Base-by-base conservation (phyloP, 2,888 invertebrate species). In the Parnassius glacialis region DNA sequence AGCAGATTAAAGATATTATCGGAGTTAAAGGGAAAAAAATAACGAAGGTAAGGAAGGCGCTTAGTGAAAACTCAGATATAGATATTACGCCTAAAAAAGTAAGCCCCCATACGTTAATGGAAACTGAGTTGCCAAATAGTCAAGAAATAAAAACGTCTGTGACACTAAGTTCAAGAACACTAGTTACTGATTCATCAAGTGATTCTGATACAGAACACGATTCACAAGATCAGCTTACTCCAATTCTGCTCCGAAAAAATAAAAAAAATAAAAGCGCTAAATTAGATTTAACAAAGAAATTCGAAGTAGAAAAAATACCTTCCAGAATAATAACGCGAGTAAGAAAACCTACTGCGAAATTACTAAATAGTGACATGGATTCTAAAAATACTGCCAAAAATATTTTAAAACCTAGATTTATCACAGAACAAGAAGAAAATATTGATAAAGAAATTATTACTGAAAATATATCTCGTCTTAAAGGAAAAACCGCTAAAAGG, bases 141-240 rank as follows among this genome's bases (percentile, higher is more conserved):
- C 87, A 88, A 74, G 87, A 91, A 78, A 90, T 89, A 53, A 84
- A 85, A 72, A 79, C 72, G 10, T 78, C 72, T 68, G 74, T 85
- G 5, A 70, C 77, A 20, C 62, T 71, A 10, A 67, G 65, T 52
- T 52, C 67, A 3, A 79, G 70, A 67, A 57, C 66, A 13, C 11
- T 56, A 2, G 69, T 74, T 2, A 76, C 76, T 11, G 84, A 84
- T 64, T 77, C 80, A 9, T 84, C 84, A 0, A 86, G 84, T 71
- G 87, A 86, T 47, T 85, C 87, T 9, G 89, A 88, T 64, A 61
- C 69, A 2, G 87, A 87, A 70, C 73, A 75, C 12, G 72, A 76
- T 66, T 74, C 79, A 0, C 78, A 82, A 67, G 80, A 84, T 25
- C 71, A 74, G 54, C 68, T 64, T 11, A 82, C 83, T 12, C 83